Evolutionary conservation across 2,797 vertebrate genomes (phyloP), one percentile per base, ranked within the genome.

Genomic region (Cichlasoma orientale): DNA sequence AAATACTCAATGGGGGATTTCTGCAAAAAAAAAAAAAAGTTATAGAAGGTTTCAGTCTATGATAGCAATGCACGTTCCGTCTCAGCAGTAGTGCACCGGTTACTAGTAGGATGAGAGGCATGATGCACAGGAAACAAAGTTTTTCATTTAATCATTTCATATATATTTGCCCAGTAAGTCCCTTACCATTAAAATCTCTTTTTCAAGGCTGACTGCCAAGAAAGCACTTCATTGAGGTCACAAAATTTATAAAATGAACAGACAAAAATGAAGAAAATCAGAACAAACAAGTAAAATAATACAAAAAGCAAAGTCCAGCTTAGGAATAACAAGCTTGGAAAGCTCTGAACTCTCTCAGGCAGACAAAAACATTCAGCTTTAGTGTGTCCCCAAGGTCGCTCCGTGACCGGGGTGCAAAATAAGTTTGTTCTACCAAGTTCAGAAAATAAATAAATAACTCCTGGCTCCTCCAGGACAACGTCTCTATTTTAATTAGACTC

Each of bases 381-480:
- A 23, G 58, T 38, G 56, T 33, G n/a, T 41, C 0, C 0, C 0
- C n/a, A 36, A 41, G n/a, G 16, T 2, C 14, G 4, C 0, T 61
- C 33, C 33, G 2, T 41, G 4, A 38, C 7, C 58, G 0, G n/a
- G 4, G 4, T 1, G 7, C 58, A 0, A 13, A 0, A 3, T 13
- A 19, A 58, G n/a, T 38, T 41, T 10, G 33, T 16, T 41, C 58
- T 38, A 16, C 33, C 58, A 10, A 36, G 36, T 11, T 36, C 36
- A 11, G 36, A 10, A 38, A 38, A 27, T n/a, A 36, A 29, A 29
- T 29, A 31, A 31, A 31, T 27, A 2, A 7, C 7, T 7, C 31
- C 31, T 31, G 7, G 7, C 31, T 31, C 31, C 31, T 31, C 7
- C 31, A 31, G 31, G 7, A 31, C 31, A 31, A 7, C 7, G 31